phyloP scores from a whole-genome alignment of 2,797 vertebrate genomes.

The Enteromius viviparus region DNA sequence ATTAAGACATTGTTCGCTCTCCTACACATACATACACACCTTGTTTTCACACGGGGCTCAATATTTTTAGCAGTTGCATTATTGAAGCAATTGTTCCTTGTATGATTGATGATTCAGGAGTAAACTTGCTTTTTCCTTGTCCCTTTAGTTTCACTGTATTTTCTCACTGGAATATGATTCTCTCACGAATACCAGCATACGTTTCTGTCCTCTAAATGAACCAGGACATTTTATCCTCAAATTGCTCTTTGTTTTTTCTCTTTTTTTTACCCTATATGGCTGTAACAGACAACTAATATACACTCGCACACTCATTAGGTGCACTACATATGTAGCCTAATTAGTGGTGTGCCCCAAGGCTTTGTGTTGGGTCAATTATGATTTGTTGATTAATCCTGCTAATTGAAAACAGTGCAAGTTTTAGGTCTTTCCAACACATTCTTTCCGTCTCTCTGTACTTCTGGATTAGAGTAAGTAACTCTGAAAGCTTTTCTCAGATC shows the following conservation, averaged over 20 bases:
- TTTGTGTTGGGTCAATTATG: constrained; percentile 65
- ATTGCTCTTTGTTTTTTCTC: background rate
- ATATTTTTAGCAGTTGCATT: background rate
- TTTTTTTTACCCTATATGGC: background rate
- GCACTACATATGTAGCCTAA: background rate
- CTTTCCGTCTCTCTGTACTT: constrained; percentile 39
- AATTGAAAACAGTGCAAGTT: constrained; percentile 26
- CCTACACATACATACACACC: background rate
- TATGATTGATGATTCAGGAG: constrained; percentile 8
- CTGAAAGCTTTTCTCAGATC: constrained; percentile 64
- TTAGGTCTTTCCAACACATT: constrained; percentile 16
- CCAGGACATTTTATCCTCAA: constrained; percentile 71
- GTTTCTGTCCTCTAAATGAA: constrained; percentile 77
- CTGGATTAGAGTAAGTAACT: constrained; percentile 43
- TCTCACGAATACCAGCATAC: constrained; percentile 84
- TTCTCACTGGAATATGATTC: constrained; percentile 67
- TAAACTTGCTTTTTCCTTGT: constrained; percentile 22
- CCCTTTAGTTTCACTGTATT: background rate
- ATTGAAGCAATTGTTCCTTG: constrained; percentile 38
- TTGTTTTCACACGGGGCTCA: background rate
- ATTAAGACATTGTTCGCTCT: background rate
- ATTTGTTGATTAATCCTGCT: constrained; percentile 75
- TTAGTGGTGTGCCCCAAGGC: constrained; percentile 60
- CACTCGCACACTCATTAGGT: constrained; percentile 27
- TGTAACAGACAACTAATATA: constrained; percentile 38